Evolutionary conservation across 2,113 vertebrate genomes (phyloP), one percentile per base, ranked within the genome.

Genomic region (Dicrurus megarhynchus): DNA sequence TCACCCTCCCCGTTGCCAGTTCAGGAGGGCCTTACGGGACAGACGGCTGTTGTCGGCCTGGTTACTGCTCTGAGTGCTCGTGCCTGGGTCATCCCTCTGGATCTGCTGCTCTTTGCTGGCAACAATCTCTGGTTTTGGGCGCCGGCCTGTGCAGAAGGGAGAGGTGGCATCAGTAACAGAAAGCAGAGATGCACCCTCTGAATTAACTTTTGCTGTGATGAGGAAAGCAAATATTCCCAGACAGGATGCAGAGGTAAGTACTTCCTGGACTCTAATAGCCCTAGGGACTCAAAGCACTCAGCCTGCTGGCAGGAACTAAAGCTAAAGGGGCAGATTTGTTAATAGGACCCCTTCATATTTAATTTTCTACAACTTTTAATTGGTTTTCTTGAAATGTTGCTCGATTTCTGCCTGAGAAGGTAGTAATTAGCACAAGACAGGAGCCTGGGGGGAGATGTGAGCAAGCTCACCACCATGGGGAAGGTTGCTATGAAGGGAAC

Each of bases 61-160:
- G 89, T 97, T 98, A 89, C 97, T 98, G 96, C 97, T 98, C 86
- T 98, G 98, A 27, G 97, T 97, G 78, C 97, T 96, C 0, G 97
- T 95, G 59, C 98, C 98, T 9, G 98, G 98, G 83, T 98, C 98
- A 1, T 98, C 98, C 88, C 96, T 98, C 95, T 98, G 98, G 95
- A 98, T 97, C 91, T 98, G 98, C 73, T 98, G 97, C 82, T 98
- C 98, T 88, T 98, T 98, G 94, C 97, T 98, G 95, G 98, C 98
- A 47, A 98, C 50, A 39, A 98, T 98, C 88, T 98, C 98, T 11
- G 98, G 98, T 86, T 98, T 98, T 32, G 98, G 98, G 49, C 98
- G 92, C 53, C 98, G 98, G 49, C 98, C 98, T 98, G 90, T 41
- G 68, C 76, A 80, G 46, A 84, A 94, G 74, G 90, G 46, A 73